A percentile compares a stretch with the other conserved stretches of the same genome.
Evolutionary conservation across 2,113 vertebrate genomes (phyloP).

Genomic region (Daubentonia madagascariensis): DNA sequence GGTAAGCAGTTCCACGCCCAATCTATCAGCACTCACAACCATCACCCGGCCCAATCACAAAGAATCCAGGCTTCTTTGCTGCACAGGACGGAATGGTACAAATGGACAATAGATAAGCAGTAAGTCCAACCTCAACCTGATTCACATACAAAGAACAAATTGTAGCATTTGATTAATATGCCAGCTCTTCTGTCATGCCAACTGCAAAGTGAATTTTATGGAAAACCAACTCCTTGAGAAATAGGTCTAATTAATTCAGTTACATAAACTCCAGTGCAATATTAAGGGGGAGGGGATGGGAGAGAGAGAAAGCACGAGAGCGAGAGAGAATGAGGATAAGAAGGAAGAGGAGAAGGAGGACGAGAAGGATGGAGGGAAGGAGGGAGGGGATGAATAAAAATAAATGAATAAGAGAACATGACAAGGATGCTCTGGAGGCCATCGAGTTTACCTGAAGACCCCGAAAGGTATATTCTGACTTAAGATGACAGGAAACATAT

Average conservation of each 20-base stretch:
- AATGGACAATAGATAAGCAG: conserved; percentile 52
- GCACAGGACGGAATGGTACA: not conserved
- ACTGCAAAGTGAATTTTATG: conserved; percentile 64
- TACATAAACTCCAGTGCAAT: conserved; percentile 48
- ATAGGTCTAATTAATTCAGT: conserved; percentile 63
- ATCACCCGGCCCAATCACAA: not conserved
- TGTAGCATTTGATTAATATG: conserved; percentile 49
- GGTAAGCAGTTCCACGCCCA: not conserved
- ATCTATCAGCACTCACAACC: not conserved
- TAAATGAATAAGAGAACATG: not conserved
- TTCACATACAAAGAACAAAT: conserved; percentile 66
- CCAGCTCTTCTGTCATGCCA: conserved; percentile 58
- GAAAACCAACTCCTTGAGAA: conserved; percentile 65
- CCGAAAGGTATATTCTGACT: not conserved
- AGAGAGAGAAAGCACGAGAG: not conserved
- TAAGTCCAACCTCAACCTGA: conserved; percentile 14
- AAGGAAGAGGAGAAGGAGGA: not conserved
- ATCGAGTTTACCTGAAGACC: not conserved
- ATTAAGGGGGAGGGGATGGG: not conserved
- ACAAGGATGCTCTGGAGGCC: not conserved
- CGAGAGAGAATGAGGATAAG: not conserved
- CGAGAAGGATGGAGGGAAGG: not conserved
- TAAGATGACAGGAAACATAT: not conserved
- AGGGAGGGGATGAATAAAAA: not conserved
- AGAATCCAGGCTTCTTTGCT: not conserved